Conservation (phyloP, 2,888 invertebrate species). For the Noctua pronuba region DNA sequence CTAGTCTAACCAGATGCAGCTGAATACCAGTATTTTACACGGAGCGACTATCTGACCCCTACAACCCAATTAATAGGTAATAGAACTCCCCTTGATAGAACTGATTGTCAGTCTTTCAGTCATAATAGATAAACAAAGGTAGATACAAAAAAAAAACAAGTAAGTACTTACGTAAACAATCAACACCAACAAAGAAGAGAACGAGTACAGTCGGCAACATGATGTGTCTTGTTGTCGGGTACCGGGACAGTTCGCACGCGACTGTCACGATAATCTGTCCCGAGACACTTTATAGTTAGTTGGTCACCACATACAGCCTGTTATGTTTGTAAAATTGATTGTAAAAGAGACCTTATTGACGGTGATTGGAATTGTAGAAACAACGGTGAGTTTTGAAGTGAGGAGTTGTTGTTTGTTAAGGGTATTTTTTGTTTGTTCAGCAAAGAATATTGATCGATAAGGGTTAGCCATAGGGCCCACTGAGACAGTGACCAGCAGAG, state of each 20-base stretch:
- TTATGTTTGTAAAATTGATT: conserved; percentile 37
- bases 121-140: not conserved
- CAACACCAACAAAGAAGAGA: conserved; percentile 45
- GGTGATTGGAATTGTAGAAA: not conserved
- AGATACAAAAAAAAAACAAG: not conserved
- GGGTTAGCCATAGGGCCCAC: not conserved
- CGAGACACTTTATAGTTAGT: conserved; percentile 70
- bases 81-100: not conserved
- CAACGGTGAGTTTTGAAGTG: no score
- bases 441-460: not conserved
- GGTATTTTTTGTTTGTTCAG: not conserved
- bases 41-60: not conserved
- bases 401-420: not conserved
- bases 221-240: conserved; percentile 44
- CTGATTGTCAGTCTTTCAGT: not conserved
- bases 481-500: not conserved
- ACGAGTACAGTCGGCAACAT: conserved; percentile 63
- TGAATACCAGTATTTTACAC: not conserved
- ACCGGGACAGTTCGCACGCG: conserved; percentile 56
- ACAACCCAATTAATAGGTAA: not conserved
- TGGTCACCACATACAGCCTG: conserved; percentile 70
- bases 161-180: conserved; percentile 63
- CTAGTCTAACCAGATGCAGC: not conserved
- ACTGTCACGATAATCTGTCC: conserved; percentile 65
- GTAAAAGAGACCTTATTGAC: conserved; percentile 17